Percentiles rank a stretch among this genome's conserved stretches.
Evolutionary conservation across 1,140 invertebrate species (phyloP).

Genomic region (Drosophila biarmipes): DNA sequence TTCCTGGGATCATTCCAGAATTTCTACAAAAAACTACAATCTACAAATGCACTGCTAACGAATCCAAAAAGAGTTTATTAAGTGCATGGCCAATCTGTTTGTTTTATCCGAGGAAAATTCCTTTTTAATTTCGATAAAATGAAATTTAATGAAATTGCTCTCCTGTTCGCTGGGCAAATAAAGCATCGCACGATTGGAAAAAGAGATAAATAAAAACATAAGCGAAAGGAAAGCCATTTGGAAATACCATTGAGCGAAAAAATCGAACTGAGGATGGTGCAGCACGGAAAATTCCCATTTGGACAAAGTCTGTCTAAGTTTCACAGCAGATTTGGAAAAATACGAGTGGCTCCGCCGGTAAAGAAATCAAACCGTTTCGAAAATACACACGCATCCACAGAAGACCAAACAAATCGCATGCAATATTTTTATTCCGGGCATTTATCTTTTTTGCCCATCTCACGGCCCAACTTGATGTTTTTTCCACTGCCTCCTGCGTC

Average conservation of each 20-base stretch:
- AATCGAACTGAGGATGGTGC: constrained; percentile 7
- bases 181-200: constrained; percentile 1
- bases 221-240: constrained; percentile 29
- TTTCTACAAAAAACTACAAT: too few species aligned
- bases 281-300: constrained; percentile 20
- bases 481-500: constrained; percentile 13
- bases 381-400: constrained; percentile 9
- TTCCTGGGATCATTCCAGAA: too few species aligned
- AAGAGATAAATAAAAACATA: constrained; percentile 31
- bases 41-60: constrained; percentile 2
- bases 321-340: constrained; percentile 35
- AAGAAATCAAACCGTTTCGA: constrained; percentile 32
- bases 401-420: constrained; percentile 38
- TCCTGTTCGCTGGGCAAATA: constrained; percentile 14
- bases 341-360: constrained; percentile 25
- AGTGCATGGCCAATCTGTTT: constrained; percentile 22
- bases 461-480: constrained; percentile 29
- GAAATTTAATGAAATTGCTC: constrained; percentile 47
- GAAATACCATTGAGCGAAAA: constrained; percentile 27
- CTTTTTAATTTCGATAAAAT: constrained; percentile 55
- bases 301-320: constrained; percentile 4
- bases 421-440: constrained; percentile 30
- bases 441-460: constrained; percentile 14
- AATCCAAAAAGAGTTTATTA: constrained; percentile 33
- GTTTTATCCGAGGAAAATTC: constrained; percentile 27